A percentile compares a stretch with the other conserved stretches of the same genome.
These are phyloP conservation scores for Oncorhynchus kisutch DNA, from an alignment of 2,113 vertebrate species.

Conservation along the genomic window DNA sequence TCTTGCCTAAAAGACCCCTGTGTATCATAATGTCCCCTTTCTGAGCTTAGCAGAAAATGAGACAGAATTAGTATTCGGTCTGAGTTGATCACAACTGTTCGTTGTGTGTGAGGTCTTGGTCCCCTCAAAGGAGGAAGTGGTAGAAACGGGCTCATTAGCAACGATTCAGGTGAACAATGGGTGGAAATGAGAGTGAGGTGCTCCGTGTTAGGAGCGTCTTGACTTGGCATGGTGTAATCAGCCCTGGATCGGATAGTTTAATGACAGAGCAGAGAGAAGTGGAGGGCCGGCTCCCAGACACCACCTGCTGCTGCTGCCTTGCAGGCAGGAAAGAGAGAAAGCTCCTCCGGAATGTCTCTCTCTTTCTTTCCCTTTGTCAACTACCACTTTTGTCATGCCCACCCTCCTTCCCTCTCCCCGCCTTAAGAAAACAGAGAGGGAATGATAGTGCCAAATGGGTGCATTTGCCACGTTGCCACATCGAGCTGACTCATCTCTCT, in stretches of 20 bases:
- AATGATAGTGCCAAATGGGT: not conserved
- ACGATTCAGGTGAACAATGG: conserved; percentile 25
- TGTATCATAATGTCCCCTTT: no score
- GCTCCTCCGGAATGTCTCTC: conserved; percentile 9
- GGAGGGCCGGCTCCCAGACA: not conserved
- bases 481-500: conserved; percentile 6
- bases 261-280: conserved; percentile 12
- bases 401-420: not conserved
- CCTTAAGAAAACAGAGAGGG: not conserved
- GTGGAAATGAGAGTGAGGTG: conserved; percentile 12
- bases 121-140: conserved; percentile 11
- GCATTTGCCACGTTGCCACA: not conserved
- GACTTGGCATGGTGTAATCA: conserved; percentile 17
- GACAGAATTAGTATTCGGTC: no score
- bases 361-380: not conserved
- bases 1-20: no score
- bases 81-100: no score
- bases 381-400: not conserved
- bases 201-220: not conserved
- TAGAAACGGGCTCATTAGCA: conserved; percentile 24
- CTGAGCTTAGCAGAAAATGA: no score
- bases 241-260: conserved; percentile 18
- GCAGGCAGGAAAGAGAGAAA: not conserved
- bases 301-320: not conserved
- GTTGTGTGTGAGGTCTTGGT: not conserved